Conservation (phyloP, 1,140 invertebrate species). For the Cyclargus thomasi region DNA sequence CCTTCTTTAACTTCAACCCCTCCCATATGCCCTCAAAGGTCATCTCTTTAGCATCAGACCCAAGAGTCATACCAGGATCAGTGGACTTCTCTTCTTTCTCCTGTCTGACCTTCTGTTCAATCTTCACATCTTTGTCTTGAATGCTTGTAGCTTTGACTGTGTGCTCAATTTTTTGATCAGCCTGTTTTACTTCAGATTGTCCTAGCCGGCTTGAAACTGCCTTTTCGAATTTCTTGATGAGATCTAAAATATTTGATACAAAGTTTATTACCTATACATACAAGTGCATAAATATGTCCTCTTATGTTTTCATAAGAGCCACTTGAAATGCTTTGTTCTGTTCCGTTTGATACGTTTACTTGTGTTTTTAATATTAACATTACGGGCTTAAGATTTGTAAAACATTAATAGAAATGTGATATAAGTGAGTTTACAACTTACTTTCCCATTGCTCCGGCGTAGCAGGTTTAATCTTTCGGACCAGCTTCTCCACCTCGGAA, state of each 20-base stretch:
- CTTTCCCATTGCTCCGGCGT: constrained; percentile 67
- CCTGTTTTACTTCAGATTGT: constrained; percentile 29
- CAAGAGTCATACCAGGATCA: constrained; percentile 39
- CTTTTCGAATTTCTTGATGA: constrained; percentile 56
- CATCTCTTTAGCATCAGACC: constrained; percentile 53
- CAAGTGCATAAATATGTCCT: too few relatives aligned
- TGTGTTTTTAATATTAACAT: neutral
- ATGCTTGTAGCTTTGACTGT: constrained; percentile 40
- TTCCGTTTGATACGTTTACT: neutral
- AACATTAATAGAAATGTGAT: too few relatives aligned
- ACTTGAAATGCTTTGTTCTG: neutral
- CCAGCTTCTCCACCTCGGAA: constrained; percentile 59
- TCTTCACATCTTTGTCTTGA: constrained; percentile 36
- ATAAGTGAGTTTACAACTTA: constrained; percentile 34
- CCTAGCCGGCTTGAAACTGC: constrained; percentile 36
- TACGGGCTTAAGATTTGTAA: neutral
- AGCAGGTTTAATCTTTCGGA: constrained; percentile 59
- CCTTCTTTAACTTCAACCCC: constrained; percentile 60
- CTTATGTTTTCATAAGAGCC: too few relatives aligned
- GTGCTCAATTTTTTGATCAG: constrained; percentile 28
- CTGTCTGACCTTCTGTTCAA: constrained; percentile 29
- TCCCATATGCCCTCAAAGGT: constrained; percentile 56
- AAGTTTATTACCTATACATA: constrained; percentile 3
- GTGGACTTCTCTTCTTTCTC: constrained; percentile 43
- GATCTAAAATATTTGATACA: constrained; percentile 33